Base-by-base conservation (phyloP, 30 jellyfish, hydroid and myxozoan species). In the Pelagia noctiluca region DNA sequence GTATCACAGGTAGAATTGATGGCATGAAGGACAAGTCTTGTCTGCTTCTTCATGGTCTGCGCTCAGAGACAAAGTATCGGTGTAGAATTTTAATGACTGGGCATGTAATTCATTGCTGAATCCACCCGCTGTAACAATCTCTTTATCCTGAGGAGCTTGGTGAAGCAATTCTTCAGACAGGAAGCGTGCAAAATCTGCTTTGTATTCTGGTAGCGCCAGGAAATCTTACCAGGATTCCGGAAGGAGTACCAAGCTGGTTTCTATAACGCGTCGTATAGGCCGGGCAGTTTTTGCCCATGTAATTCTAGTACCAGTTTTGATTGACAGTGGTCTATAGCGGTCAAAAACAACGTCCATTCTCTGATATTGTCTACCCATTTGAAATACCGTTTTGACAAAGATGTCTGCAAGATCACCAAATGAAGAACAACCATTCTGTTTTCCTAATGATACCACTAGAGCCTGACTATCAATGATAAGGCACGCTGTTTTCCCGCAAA, bases 151-250 rank as follows among this genome's bases (percentile, higher is more conserved):
- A 30, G 80, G 80, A 22, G 80, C 80, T 67, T 67, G 80, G 80
- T 48, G 80, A 67, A 67, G 80, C 80, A 67, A 67, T 37, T 67
- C 80, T 67, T 67, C 80, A 29, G 80, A 67, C 80, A 67, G 80
- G 63, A 67, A 34, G 32, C 63, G 80, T 26, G 61, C 80, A 67
- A 32, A 62, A 67, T 67, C 80, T 67, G 62, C 80, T 67, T 67
- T 67, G 80, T 67, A 29, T 67, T 67, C 80, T 67, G 80, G 80
- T 37, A 67, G 36, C 36, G 80, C 80, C 62, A 26, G 19, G 80
- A 35, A 67, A 48, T 67, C n/a, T 67, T 60, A 67, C 62, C 60
- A 67, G 80, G 53, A 67, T 32, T 67, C 35, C 36, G 63, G 30
- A 67, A 35, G 80, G 16, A 62, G 80, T 67, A 67, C 80, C 80